A percentile compares a stretch with the other conserved stretches of the same genome.
Conservation (phyloP, 2,113 vertebrate genomes). For the Calypte anna region DNA sequence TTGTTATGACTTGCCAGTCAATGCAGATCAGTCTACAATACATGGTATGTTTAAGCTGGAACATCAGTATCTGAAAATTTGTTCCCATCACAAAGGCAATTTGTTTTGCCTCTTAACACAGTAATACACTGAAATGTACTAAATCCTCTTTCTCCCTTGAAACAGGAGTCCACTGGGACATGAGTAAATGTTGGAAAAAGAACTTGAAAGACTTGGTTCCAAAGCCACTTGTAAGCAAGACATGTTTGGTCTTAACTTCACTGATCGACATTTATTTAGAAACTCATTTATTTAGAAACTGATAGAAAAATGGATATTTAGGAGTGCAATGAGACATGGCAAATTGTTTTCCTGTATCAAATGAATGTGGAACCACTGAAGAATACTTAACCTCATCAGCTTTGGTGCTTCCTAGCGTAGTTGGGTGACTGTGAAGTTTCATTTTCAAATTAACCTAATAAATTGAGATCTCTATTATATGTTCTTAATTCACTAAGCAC, state of each 20-base stretch:
- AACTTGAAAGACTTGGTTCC: background rate
- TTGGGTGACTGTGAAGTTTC: background rate
- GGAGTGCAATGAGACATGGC: background rate
- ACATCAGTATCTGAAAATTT: background rate
- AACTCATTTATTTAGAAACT: background rate
- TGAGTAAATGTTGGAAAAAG: background rate
- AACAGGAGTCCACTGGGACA: background rate
- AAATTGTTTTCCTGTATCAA: background rate
- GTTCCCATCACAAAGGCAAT: fast-evolving
- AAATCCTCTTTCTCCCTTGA: background rate
- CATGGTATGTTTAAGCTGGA: background rate
- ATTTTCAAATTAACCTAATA: background rate
- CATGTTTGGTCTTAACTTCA: fast-evolving
- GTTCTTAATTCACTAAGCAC: background rate
- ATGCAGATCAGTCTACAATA: background rate
- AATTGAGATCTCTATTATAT: background rate
- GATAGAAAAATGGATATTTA: background rate
- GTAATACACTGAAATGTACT: background rate
- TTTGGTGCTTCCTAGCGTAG: background rate
- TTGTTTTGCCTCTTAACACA: background rate
- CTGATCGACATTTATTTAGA: background rate
- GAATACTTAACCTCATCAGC: background rate
- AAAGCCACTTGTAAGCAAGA: background rate
- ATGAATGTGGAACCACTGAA: background rate
- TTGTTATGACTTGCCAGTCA: background rate